A percentile compares a stretch with the other conserved stretches of the same genome.
Evolutionary conservation across 2,888 invertebrate genomes (phyloP).

Genomic region (Cephus pygmeus): DNA sequence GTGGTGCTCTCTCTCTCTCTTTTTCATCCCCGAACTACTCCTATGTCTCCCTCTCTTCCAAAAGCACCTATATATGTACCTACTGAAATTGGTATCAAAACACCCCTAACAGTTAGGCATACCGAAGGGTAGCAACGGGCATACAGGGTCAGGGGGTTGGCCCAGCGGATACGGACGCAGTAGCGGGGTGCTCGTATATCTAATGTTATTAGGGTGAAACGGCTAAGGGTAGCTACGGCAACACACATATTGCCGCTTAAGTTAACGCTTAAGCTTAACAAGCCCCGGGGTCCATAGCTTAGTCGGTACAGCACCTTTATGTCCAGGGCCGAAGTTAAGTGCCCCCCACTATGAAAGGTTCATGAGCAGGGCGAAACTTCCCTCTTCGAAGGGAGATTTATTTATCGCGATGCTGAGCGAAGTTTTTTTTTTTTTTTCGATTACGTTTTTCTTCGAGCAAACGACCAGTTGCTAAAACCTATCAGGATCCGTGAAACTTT

Average conservation of each 20-base stretch:
- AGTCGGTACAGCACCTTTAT: constrained; percentile 2
- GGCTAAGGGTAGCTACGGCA: constrained; percentile 1
- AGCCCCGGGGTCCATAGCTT: constrained; percentile 8
- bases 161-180: neutral
- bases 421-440: no score
- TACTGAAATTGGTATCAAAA: no score
- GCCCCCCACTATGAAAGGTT: constrained; percentile 1
- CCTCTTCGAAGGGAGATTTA: neutral
- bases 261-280: constrained; percentile 34
- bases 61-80: no score
- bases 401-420: neutral
- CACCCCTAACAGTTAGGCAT: no score
- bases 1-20: no score
- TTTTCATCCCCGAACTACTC: no score
- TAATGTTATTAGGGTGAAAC: constrained; percentile 7
- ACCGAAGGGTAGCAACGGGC: no score
- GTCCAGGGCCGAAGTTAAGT: constrained; percentile 5
- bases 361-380: neutral
- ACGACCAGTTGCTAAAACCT: no score
- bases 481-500: no score
- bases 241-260: constrained; percentile 31
- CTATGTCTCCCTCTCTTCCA: no score
- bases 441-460: no score
- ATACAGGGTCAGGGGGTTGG: no score
- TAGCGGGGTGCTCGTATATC: neutral